Evolutionary conservation across 2,888 invertebrate genomes (phyloP).

Genomic region (Ormyrus labotus): DNA sequence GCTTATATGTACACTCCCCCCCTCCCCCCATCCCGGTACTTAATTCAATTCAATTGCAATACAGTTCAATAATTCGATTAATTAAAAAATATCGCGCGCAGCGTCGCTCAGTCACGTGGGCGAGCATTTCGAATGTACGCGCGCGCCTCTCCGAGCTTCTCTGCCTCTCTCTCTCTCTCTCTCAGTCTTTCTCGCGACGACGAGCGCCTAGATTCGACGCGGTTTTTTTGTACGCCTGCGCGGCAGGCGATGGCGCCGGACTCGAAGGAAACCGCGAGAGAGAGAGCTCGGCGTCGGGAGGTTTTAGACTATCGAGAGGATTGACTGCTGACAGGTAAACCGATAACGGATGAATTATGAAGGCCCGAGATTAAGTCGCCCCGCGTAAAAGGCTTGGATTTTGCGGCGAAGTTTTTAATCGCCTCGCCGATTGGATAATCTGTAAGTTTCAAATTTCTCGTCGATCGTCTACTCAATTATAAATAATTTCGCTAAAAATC

Average conservation of each 20-base stretch:
- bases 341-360: slow-evolving; percentile 32
- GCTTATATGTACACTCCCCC: not conserved
- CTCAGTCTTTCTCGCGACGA: not conserved
- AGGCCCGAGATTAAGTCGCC: not conserved
- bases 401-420: too few species aligned
- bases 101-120: slow-evolving; percentile 60
- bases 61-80: slow-evolving; percentile 76
- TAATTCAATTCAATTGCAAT: slow-evolving; percentile 74
- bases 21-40: slow-evolving; percentile 61
- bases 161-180: not conserved
- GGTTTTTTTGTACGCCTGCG: not conserved
- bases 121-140: slow-evolving; percentile 21
- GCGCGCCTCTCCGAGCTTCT: not conserved
- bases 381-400: too few species aligned
- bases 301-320: slow-evolving; percentile 10
- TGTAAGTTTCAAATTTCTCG: too few species aligned
- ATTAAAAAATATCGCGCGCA: slow-evolving; percentile 72
- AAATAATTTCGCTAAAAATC: too few species aligned
- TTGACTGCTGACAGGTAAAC: slow-evolving; percentile 23
- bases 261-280: not conserved
- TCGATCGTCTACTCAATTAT: too few species aligned
- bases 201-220: not conserved
- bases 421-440: too few species aligned
- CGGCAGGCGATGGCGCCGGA: not conserved
- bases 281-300: too few species aligned